A percentile compares a stretch with the other conserved stretches of the same genome.
These are phyloP conservation scores for Thripadectes ignobilis DNA, from an alignment of 2,797 vertebrate species.

Conservation along the genomic window DNA sequence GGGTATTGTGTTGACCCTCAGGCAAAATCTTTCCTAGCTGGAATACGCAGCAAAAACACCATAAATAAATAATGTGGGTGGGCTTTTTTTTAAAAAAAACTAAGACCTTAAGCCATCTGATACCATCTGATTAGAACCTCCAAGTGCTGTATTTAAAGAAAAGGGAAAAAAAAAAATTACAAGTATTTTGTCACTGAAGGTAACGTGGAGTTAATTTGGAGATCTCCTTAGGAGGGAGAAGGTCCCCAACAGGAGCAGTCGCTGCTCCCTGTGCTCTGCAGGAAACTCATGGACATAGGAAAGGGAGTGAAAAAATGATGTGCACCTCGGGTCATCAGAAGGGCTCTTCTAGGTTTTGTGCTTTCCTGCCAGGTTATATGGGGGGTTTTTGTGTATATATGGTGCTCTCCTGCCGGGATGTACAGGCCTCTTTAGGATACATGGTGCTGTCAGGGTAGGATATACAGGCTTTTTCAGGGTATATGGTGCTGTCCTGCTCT, in stretches of 20 bases:
- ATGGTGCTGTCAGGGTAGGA: neutral
- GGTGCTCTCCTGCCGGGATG: neutral
- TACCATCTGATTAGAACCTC: neutral
- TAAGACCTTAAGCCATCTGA: neutral
- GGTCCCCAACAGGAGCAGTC: neutral
- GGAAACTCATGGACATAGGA: rapidly evolving
- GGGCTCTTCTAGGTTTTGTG: neutral
- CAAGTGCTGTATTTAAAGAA: neutral
- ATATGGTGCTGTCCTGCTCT: neutral
- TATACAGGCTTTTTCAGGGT: neutral
- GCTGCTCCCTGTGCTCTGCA: neutral
- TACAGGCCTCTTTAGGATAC: neutral
- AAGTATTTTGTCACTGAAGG: neutral
- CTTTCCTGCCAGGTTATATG: neutral
- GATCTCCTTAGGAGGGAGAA: neutral
- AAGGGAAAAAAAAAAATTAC: neutral
- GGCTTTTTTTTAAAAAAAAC: neutral
- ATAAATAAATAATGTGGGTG: constrained; percentile 15
- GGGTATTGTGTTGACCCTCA: neutral
- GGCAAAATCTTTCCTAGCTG: neutral
- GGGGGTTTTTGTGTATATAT: no score
- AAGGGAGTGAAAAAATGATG: neutral
- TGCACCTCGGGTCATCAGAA: rapidly evolving
- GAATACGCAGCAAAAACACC: neutral
- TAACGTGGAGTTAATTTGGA: neutral